Evolutionary conservation across 2,888 invertebrate species (phyloP).

Genomic region (Lacanobia oleracea): DNA sequence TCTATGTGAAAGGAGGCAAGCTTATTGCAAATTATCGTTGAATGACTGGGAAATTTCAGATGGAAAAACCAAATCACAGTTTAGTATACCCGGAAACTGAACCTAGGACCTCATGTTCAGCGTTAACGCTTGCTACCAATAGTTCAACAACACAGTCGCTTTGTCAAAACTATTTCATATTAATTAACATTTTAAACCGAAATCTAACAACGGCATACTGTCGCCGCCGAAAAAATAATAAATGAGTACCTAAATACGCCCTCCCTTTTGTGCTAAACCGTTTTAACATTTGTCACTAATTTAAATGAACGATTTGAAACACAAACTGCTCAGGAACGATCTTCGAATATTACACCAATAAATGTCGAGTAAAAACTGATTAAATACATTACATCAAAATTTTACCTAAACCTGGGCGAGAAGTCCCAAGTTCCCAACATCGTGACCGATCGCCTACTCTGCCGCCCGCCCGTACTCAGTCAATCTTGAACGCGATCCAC

Average conservation of each 20-base stretch:
- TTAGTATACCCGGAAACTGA: not conserved
- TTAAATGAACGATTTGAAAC: slow-evolving; percentile 21
- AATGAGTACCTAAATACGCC: not conserved
- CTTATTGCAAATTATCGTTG: too few relatives aligned
- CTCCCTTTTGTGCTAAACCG: slow-evolving; percentile 1
- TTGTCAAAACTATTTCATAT: not conserved
- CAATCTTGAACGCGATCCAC: too few relatives aligned
- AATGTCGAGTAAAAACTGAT: not conserved
- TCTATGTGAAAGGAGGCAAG: not conserved
- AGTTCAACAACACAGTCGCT: not conserved
- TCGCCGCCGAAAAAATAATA: slow-evolving; percentile 1
- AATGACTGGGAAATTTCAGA: too few relatives aligned
- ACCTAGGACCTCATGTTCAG: not conserved
- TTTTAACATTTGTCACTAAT: slow-evolving; percentile 17
- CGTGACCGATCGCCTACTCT: too few relatives aligned
- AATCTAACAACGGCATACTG: not conserved
- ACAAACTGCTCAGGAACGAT: slow-evolving; percentile 6
- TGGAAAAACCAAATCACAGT: too few relatives aligned
- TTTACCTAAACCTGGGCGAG: too few relatives aligned
- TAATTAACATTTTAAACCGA: not conserved
- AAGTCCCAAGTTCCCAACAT: too few relatives aligned
- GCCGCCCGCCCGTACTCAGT: too few relatives aligned
- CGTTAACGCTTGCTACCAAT: too few relatives aligned
- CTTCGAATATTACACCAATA: not conserved
- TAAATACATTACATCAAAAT: too few relatives aligned